Evolutionary conservation across 2,888 invertebrate genomes (phyloP), one percentile per base, ranked within the genome.

Genomic region (Sycophila texana): DNA sequence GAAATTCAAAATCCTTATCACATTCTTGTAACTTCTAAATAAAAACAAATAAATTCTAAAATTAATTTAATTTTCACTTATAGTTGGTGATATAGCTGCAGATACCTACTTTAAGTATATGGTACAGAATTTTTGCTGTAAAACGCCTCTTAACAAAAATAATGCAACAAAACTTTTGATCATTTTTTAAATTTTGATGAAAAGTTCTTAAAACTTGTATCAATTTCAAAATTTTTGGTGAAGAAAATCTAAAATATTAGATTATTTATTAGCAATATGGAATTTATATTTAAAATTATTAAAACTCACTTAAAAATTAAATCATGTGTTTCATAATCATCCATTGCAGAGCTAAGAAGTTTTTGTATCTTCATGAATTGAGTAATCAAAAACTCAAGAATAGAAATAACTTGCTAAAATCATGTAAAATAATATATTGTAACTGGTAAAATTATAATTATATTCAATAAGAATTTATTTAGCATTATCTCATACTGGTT

Each of bases 71-170:
- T 30, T 68, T 70, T 53, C 26, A 60, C 65, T 7, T 10, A 7
- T 39, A 39, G 7, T 39, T 39, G 39, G 10, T 10, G 39, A 10
- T 39, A 39, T 10, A 39, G 39, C 10, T 39, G 10, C 39, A 39
- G 7, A 39, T 10, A 73, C 81, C 83, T 87, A 91, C 91, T 84
- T 93, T 92, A 4, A 97, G 84, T 4, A 96, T 87, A 81, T 95
- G 94, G 86, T 92, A 95, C 0, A 98, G 85, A 10, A 95, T 92
- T 90, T 95, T 95, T 0, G 96, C 95, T 0, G 95, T 95, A 83
- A 95, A 94, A 67, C 96, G 91, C 83, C 94, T 92, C 84, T 94
- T 91, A 0, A 95, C 94, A 88, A 97, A 96, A 80, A 97, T 92
- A 20, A 97, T 92, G 0, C 93, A 94, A 71, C 94, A 95, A 13